These are phyloP conservation scores for Muscicapa adusta DNA, from an alignment of 2,113 vertebrate genomes.

Conservation along the genomic window DNA sequence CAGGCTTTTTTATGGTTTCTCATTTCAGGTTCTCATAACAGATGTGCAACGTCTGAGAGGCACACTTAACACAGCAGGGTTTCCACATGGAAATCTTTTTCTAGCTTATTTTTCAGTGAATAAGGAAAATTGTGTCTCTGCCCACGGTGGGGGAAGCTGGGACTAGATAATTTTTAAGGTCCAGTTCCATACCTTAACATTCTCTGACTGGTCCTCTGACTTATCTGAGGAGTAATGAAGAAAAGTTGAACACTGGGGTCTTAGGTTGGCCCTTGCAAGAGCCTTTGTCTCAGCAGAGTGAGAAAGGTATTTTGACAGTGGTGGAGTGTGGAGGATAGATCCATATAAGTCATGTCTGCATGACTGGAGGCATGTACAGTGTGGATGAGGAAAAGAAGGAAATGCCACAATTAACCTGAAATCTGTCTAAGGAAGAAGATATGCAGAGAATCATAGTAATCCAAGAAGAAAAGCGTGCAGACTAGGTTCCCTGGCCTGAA, in stretches of 20 bases:
- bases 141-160: fast-evolving
- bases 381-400: background rate
- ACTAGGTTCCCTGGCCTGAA: background rate
- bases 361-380: fast-evolving
- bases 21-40: background rate
- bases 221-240: background rate
- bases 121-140: background rate
- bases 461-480: background rate
- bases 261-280: background rate
- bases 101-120: background rate
- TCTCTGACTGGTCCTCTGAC: background rate
- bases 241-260: background rate
- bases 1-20: background rate
- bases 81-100: background rate
- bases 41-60: background rate
- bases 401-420: background rate
- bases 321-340: background rate
- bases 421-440: background rate
- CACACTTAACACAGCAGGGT: background rate
- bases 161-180: background rate
- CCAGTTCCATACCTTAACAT: background rate
- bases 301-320: background rate
- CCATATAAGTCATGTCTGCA: background rate
- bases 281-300: background rate
- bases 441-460: fast-evolving